These are phyloP conservation scores for Enteromius thamalakanensis DNA, from an alignment of 2,797 vertebrate species.

Conservation along the genomic window DNA sequence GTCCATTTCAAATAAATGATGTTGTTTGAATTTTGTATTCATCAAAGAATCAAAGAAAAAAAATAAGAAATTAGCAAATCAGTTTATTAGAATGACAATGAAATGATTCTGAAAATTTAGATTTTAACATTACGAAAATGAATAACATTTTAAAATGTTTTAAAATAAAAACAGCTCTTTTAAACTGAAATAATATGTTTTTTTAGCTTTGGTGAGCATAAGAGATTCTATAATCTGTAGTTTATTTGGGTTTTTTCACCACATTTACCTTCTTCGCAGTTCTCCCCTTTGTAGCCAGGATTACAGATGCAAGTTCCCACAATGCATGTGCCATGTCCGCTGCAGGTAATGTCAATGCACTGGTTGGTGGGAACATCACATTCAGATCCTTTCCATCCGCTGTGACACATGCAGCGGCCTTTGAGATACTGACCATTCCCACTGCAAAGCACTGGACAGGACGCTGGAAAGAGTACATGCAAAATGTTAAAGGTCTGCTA, in stretches of 20 bases:
- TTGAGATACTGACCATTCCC: slow-evolving; percentile 98
- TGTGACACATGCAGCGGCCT: slow-evolving; percentile 96
- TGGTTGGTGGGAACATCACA: slow-evolving; percentile 96
- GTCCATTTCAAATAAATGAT: not conserved
- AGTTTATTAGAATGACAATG: not conserved
- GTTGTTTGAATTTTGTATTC: not conserved
- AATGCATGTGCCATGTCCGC: slow-evolving; percentile 93
- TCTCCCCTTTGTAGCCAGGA: slow-evolving; percentile 86
- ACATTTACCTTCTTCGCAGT: slow-evolving; percentile 80
- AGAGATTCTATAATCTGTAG: not conserved
- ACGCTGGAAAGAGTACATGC: slow-evolving; percentile 73
- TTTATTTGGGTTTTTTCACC: not conserved
- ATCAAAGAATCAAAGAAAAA: not conserved
- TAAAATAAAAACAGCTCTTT: not conserved
- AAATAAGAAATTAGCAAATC: not conserved
- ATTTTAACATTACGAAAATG: not conserved
- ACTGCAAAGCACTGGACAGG: slow-evolving; percentile 96
- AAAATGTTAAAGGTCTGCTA: not conserved
- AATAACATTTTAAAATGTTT: not conserved
- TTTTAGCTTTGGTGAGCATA: not conserved
- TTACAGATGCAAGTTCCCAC: slow-evolving; percentile 98
- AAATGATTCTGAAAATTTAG: not conserved
- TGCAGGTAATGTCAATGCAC: slow-evolving; percentile 94
- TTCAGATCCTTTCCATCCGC: slow-evolving; percentile 97
- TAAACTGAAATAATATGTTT: not conserved